A percentile compares a stretch with the other conserved stretches of the same genome.
These are phyloP conservation scores for Drosophila navojoa DNA, from an alignment of 1,140 invertebrate genomes.

Conservation along the genomic window DNA sequence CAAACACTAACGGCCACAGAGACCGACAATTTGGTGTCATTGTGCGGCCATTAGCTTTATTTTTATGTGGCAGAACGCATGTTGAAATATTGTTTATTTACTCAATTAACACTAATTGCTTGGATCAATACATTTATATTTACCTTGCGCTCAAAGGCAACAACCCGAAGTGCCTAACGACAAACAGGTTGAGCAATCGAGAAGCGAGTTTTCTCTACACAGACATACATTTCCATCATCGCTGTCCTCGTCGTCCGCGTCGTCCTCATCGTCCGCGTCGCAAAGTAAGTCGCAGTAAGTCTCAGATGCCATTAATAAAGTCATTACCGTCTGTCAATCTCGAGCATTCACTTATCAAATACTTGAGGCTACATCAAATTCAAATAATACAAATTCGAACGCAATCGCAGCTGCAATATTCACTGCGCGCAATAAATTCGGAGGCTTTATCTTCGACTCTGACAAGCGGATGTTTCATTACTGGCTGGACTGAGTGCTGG, in stretches of 20 bases:
- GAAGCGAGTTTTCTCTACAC: conserved; percentile 4
- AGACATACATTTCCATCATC: conserved; percentile 8
- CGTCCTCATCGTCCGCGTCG: neutral
- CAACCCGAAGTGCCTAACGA: conserved; percentile 27
- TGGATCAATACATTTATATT: conserved; percentile 78
- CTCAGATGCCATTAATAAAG: conserved; percentile 50
- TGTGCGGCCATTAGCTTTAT: conserved; percentile 45
- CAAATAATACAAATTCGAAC: conserved; percentile 30
- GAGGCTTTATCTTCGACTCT: conserved; percentile 53
- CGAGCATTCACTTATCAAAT: conserved; percentile 44
- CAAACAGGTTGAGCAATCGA: conserved; percentile 3
- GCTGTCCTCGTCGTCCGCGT: neutral
- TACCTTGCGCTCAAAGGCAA: conserved; percentile 50
- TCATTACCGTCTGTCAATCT: conserved; percentile 53
- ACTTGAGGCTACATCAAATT: conserved; percentile 47
- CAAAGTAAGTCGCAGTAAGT: conserved; percentile 40
- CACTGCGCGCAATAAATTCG: conserved; percentile 35
- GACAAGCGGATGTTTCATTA: conserved; percentile 66
- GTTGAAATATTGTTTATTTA: conserved; percentile 75
- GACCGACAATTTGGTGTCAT: conserved; percentile 35
- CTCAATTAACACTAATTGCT: conserved; percentile 77
- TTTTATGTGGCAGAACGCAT: conserved; percentile 45
- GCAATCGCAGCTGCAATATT: conserved; percentile 48
- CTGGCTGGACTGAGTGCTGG: neutral
- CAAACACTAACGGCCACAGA: conserved; percentile 3